Conservation (phyloP, 2,797 vertebrate species). For the Spatula versicolor region DNA sequence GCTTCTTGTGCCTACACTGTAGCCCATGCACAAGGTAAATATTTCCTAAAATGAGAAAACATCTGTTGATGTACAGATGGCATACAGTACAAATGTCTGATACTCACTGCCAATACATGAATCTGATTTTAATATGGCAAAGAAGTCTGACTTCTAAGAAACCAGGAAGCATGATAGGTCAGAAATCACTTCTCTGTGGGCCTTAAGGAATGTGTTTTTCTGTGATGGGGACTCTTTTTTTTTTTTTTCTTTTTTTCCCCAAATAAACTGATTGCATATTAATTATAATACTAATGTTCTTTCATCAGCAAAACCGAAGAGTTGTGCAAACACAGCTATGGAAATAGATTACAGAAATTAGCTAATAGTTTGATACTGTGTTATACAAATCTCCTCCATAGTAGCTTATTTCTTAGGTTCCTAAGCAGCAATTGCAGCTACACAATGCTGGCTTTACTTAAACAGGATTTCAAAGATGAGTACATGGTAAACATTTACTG, state of each 20-base stretch:
- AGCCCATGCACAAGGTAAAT: not conserved
- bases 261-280: conserved; percentile 11
- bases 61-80: not conserved
- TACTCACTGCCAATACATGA: not conserved
- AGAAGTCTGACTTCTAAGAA: not conserved
- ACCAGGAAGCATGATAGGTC: not conserved
- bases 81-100: not conserved
- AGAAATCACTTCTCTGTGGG: not conserved
- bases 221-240: not conserved
- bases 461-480: not conserved
- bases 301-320: not conserved
- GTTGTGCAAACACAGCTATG: not conserved
- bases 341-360: not conserved
- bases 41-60: not conserved
- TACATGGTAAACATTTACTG: not conserved
- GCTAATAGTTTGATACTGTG: not conserved
- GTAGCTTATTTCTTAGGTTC: not conserved
- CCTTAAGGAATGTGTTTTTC: not conserved
- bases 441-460: not conserved
- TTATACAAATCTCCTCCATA: not conserved
- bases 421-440: not conserved
- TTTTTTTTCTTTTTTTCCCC: not conserved
- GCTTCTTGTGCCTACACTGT: not conserved
- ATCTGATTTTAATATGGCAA: not conserved
- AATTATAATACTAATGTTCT: not conserved